A percentile compares a stretch with the other conserved stretches of the same genome.
phyloP scores from a whole-genome alignment of 2,797 vertebrate genomes.

The Psittacula derbiana region DNA sequence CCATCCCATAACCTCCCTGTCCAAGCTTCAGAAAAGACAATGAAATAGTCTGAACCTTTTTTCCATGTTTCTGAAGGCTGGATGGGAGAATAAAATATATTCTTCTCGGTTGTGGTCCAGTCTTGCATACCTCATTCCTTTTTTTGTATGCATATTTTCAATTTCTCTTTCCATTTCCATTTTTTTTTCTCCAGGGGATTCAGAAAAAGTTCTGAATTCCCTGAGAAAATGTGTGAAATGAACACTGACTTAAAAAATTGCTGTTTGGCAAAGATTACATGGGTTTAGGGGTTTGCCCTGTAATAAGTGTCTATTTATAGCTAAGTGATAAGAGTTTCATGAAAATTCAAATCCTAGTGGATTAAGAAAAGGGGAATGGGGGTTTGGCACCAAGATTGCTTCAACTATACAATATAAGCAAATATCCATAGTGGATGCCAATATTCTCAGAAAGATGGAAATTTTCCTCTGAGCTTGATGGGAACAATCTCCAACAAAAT shows the following conservation, averaged over 20 bases:
- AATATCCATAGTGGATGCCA: background rate
- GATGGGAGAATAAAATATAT: background rate
- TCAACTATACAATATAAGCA: background rate
- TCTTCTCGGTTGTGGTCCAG: background rate
- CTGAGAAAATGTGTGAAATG: background rate
- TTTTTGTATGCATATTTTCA: background rate
- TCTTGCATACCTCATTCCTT: background rate
- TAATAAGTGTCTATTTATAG: background rate
- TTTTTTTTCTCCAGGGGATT: background rate
- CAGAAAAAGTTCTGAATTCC: background rate
- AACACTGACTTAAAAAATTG: background rate
- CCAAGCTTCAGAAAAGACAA: background rate
- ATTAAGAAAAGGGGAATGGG: background rate
- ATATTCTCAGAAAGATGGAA: background rate
- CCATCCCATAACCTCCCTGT: background rate
- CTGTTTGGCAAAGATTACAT: background rate
- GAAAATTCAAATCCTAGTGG: background rate
- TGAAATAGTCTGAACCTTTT: background rate
- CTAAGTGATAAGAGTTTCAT: background rate
- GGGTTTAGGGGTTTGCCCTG: background rate
- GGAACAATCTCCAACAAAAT: slow-evolving; percentile 4
- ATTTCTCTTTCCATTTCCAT: background rate
- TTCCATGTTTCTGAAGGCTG: background rate
- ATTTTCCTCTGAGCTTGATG: background rate
- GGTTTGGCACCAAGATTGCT: slow-evolving; percentile 41